Evolutionary conservation across 2,888 invertebrate genomes (phyloP), one percentile per base, ranked within the genome.

Genomic region (Drosophila quinaria): DNA sequence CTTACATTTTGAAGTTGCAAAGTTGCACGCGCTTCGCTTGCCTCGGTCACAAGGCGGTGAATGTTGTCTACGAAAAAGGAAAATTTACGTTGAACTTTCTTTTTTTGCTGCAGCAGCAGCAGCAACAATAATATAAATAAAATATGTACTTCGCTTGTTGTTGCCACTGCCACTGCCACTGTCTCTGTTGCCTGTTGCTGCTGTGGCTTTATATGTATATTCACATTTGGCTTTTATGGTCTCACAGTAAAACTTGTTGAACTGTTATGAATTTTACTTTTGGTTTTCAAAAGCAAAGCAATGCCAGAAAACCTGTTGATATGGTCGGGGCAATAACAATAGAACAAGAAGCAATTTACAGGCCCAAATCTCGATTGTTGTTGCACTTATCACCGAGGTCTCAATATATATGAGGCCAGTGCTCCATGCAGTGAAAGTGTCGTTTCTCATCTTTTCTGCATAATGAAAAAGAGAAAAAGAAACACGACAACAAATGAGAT

Each of bases 31-130:
- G 84, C 70, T 62, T 25, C 56, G 63, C 52, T 42, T 55, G 67
- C 60, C 52, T 61, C 69, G 81, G 67, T 71, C 74, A 74, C 67
- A 81, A 79, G 82, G 72, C 84, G 80, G 84, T 87, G 84, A 85
- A 87, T 87, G 84, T 85, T 80, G 82, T 70, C 78, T 79, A 73
- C 81, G 72, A 86, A 83, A 85, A 85, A 78, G 80, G 86, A 87
- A 87, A 85, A 85, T 80, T 79, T 71, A 82, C 70, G 87, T 82
- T 85, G 85, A 85, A 85, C 84, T 85, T 85, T 85, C 84, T 85
- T 85, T 84, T 84, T 84, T 84, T 86, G 86, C 82, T 70, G 75
- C 80, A 68, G 61, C 71, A 61, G 22, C 22, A 25, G 22, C 22
- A 65, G 44, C 71, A 74, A 81, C 78, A 70, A 71, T 79, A 74